phyloP scores from a whole-genome alignment of 1,140 invertebrate species.

The Alviniconcha marisindica region DNA sequence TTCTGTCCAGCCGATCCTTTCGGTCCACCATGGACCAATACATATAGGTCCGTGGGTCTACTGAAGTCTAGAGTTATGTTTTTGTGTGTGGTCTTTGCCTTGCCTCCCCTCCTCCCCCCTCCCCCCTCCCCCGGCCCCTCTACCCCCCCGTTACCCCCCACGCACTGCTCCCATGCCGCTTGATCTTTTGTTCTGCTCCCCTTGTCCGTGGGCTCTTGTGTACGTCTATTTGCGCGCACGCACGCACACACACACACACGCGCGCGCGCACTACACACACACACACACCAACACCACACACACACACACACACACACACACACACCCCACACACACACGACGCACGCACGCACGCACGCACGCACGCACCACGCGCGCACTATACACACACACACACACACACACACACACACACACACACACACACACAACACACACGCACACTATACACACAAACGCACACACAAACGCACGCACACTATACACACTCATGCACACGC shows the following conservation, averaged over 20 bases:
- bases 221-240: too few relatives aligned
- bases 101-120: too few relatives aligned
- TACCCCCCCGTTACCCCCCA: too few relatives aligned
- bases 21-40: too few relatives aligned
- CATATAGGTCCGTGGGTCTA: too few relatives aligned
- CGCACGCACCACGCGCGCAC: neutral
- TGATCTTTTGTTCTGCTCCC: too few relatives aligned
- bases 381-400: neutral
- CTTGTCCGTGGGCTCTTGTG: too few relatives aligned
- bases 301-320: slow-evolving; percentile 11
- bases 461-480: slow-evolving; percentile 6
- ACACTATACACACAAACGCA: slow-evolving; percentile 2
- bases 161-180: too few relatives aligned
- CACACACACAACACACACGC: slow-evolving; percentile 12
- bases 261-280: neutral
- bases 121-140: too few relatives aligned
- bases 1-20: too few relatives aligned
- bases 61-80: too few relatives aligned
- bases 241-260: neutral
- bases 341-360: slow-evolving; percentile 6
- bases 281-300: neutral
- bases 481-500: neutral
- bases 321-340: slow-evolving; percentile 10
- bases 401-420: neutral
- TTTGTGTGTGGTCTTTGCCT: too few relatives aligned